Evolutionary conservation across 1,140 invertebrate genomes (phyloP).

Genomic region (Propsilocerus akamusi): DNA sequence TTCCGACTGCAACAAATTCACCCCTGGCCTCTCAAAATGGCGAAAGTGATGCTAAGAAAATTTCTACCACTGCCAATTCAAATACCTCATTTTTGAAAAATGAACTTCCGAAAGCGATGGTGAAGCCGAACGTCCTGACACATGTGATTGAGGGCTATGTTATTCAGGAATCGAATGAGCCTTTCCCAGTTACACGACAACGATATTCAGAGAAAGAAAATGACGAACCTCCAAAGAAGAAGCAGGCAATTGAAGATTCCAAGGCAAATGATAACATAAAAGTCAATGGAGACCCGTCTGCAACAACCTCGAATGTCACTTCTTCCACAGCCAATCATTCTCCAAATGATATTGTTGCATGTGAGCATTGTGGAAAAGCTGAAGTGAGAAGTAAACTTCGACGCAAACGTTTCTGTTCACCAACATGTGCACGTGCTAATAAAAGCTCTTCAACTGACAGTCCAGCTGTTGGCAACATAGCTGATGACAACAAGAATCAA

Average conservation of each 20-base stretch:
- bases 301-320: neutral
- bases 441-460: conserved; percentile 6
- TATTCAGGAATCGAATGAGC: conserved; percentile 82
- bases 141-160: conserved; percentile 95
- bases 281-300: neutral
- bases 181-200: conserved; percentile 63
- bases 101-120: conserved; percentile 74
- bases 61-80: conserved; percentile 11
- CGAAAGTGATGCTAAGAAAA: conserved; percentile 8
- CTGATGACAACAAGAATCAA: neutral
- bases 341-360: conserved; percentile 37
- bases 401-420: conserved; percentile 58
- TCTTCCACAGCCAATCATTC: conserved; percentile 1
- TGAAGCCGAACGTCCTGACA: conserved; percentile 88
- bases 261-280: neutral
- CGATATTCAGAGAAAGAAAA: conserved; percentile 29
- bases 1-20: conserved; percentile 4
- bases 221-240: conserved; percentile 43
- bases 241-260: conserved; percentile 26
- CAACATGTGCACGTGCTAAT: conserved; percentile 12
- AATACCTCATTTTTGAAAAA: conserved; percentile 32
- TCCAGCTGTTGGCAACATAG: conserved; percentile 1
- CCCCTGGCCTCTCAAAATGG: conserved; percentile 9
- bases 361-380: conserved; percentile 59
- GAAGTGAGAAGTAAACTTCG: conserved; percentile 53